Evolutionary conservation across 2,888 invertebrate species (phyloP), one percentile per base, ranked within the genome.

Genomic region (Ophioninae sp.): DNA sequence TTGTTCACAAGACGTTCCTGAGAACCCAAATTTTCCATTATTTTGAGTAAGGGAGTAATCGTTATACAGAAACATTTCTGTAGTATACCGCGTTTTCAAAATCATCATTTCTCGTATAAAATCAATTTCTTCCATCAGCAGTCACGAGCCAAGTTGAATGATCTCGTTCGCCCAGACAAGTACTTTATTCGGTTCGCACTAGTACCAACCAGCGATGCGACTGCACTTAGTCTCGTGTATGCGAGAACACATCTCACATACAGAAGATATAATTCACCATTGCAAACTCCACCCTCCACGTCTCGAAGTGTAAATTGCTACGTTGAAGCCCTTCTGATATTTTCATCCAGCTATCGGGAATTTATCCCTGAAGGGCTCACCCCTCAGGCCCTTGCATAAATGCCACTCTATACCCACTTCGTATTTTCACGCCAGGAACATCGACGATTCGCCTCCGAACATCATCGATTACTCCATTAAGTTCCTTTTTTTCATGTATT

Each of bases 91-190:
- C 30, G 30, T 30, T 3, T 2, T 30, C 1, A 30, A 30, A 30
- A 30, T 30, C 30, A 30, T 30, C 30, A 30, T 30, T 30, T 30
- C 2, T 30, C 3, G 30, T 30, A 30, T 3, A 30, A 51, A 78
- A 51, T 56, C 68, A 41, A 63, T 72, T 83, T 77, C 76, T 39
- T 68, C 64, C 73, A 83, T 58, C 68, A 51, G 61, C 73, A 65
- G 72, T 76, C 72, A n/a, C 39, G 23, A 63, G 76, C 71, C 65
- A 80, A 39, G 79, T 79, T 83, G 73, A 79, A 83, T 80, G 83
- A 83, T 83, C 83, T 83, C 80, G 77, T 83, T 83, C 80, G 73
- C 83, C 80, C 76, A 77, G 83, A 80, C 83, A 83, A 80, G 83
- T 79, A 83, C 83, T 83, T 80, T 83, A 83, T 83, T 83, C 80